These are phyloP conservation scores for Triplophysa siluroides DNA, from an alignment of 2,113 vertebrate species.

Conservation along the genomic window DNA sequence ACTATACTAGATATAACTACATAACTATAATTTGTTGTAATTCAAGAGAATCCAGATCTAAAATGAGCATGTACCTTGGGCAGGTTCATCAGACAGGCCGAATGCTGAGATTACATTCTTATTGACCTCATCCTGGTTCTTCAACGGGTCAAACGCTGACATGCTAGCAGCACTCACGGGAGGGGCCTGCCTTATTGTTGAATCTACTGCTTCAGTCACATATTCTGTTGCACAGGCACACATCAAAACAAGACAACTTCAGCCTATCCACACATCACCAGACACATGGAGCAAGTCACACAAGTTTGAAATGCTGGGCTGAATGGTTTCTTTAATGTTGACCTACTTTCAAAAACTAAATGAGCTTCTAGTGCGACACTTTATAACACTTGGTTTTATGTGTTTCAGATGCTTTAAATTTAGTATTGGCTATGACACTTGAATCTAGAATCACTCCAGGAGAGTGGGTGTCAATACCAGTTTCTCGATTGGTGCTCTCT, in stretches of 20 bases:
- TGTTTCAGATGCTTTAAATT: background rate
- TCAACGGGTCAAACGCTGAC: conserved; percentile 97
- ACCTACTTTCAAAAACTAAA: background rate
- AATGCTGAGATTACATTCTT: conserved; percentile 98
- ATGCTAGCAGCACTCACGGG: conserved; percentile 97
- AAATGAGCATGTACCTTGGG: conserved; percentile 76
- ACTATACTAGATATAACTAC: too few species aligned
- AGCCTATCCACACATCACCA: background rate
- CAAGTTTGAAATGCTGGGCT: background rate
- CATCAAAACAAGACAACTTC: background rate
- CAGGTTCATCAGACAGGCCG: conserved; percentile 89
- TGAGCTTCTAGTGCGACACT: background rate
- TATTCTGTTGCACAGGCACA: conserved; percentile 72
- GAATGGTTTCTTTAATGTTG: background rate
- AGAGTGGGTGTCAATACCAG: conserved; percentile 69
- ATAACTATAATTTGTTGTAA: too few species aligned
- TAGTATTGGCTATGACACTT: background rate
- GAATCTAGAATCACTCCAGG: background rate
- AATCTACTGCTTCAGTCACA: conserved; percentile 83
- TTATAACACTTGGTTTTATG: background rate
- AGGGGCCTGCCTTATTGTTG: conserved; percentile 82
- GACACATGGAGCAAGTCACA: background rate
- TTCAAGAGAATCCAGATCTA: background rate
- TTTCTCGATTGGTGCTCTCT: conserved; percentile 79
- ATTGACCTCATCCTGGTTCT: conserved; percentile 97